Conservation (phyloP, 2,888 invertebrate species). For the Tanytarsus gracilentus region DNA sequence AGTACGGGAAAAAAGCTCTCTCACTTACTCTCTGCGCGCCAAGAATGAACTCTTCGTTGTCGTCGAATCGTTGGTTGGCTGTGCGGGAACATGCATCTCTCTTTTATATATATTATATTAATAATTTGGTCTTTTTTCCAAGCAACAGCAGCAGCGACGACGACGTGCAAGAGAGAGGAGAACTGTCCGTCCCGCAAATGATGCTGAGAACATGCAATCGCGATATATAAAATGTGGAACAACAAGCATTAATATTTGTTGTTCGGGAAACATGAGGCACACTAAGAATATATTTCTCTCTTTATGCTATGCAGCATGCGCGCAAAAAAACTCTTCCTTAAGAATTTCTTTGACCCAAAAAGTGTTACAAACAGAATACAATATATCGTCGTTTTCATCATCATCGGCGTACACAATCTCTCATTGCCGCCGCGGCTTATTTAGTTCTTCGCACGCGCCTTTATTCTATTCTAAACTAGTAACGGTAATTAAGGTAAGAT, state of each 20-base stretch:
- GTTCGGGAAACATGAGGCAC: neutral
- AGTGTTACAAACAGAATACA: no score
- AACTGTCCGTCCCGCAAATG: neutral
- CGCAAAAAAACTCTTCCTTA: constrained; percentile 24
- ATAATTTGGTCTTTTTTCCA: constrained; percentile 17
- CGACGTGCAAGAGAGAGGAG: neutral
- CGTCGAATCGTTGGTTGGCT: no score
- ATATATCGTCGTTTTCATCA: neutral
- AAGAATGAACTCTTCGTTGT: no score
- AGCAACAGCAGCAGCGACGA: neutral
- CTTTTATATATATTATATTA: neutral
- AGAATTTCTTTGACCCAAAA: constrained; percentile 29
- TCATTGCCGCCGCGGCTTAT: neutral
- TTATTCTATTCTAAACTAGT: constrained; percentile 8
- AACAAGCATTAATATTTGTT: constrained; percentile 2
- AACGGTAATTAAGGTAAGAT: constrained; percentile 26
- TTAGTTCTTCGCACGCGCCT: constrained; percentile 10
- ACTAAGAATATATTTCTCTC: constrained; percentile 9
- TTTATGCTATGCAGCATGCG: constrained; percentile 11
- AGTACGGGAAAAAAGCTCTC: no score
- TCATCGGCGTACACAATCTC: neutral
- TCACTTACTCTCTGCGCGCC: no score
- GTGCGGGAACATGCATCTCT: no score
- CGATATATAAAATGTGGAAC: constrained; percentile 11
- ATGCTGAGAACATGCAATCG: constrained; percentile 13